Percentiles rank a stretch among this genome's conserved stretches.
phyloP scores from a whole-genome alignment of 2,888 invertebrate species.

The Lepidochrysops patricia region DNA sequence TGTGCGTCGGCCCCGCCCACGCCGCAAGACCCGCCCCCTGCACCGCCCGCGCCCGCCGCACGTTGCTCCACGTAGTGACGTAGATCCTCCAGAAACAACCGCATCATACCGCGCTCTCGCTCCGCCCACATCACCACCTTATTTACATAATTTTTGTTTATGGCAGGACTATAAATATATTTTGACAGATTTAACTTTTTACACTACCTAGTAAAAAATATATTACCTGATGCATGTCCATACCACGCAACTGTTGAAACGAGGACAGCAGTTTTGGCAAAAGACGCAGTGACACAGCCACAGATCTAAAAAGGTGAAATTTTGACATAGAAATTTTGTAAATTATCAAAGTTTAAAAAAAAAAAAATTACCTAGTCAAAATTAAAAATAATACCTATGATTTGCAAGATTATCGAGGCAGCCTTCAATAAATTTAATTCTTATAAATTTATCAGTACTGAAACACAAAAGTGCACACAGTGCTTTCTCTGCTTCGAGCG shows the following conservation, averaged over 20 bases:
- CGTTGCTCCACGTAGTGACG: conserved; percentile 74
- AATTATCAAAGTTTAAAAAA: background rate
- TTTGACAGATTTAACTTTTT: no score
- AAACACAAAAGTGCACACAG: conserved; percentile 91
- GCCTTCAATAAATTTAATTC: conserved; percentile 96
- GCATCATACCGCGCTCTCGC: conserved; percentile 93
- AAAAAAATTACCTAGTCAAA: conserved; percentile 20
- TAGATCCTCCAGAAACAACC: conserved; percentile 91
- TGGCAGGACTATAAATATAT: no score
- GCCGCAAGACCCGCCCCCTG: conserved; percentile 20
- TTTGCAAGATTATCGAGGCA: conserved; percentile 91
- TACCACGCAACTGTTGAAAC: conserved; percentile 90
- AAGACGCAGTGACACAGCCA: conserved; percentile 90
- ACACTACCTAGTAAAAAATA: no score
- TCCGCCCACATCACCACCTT: conserved; percentile 93
- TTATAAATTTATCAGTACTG: conserved; percentile 90
- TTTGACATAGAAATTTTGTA: background rate
- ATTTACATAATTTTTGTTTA: background rate
- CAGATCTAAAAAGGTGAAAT: conserved; percentile 75
- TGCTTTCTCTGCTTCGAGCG: conserved; percentile 94
- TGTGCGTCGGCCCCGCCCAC: conserved; percentile 36
- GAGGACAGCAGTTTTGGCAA: conserved; percentile 93
- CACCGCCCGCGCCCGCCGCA: conserved; percentile 23
- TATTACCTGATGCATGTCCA: conserved; percentile 85
- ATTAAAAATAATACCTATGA: conserved; percentile 74